Conservation (phyloP, 2,888 invertebrate genomes). For the Ephialtes manifestator region DNA sequence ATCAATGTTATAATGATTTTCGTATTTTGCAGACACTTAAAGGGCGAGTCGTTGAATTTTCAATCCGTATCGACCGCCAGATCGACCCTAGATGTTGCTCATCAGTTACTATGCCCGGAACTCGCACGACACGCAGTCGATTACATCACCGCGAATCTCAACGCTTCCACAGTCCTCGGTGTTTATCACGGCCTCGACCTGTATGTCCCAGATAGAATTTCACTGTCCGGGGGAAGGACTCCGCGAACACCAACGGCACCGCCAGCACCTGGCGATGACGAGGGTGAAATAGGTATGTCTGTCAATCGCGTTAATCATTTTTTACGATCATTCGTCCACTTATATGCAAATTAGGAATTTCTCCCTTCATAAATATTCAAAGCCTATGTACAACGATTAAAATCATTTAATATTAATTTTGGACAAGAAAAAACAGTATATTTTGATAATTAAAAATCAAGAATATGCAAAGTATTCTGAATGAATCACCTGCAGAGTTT, state of each 20-base stretch:
- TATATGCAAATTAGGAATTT: not conserved
- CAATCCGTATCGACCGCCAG: conserved; percentile 90
- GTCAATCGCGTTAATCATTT: not conserved
- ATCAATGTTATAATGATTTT: conserved; percentile 49
- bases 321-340: not conserved
- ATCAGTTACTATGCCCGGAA: conserved; percentile 91
- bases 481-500: too few species aligned
- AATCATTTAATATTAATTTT: too few species aligned
- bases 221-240: conserved; percentile 78
- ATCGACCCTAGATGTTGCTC: conserved; percentile 91
- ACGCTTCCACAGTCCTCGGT: conserved; percentile 89
- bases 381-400: too few species aligned
- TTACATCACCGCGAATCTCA: conserved; percentile 89
- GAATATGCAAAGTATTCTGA: too few species aligned
- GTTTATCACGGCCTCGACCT: conserved; percentile 88
- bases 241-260: conserved; percentile 87
- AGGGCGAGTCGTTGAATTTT: conserved; percentile 89
- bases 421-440: too few species aligned
- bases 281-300: conserved; percentile 78
- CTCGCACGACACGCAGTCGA: conserved; percentile 90
- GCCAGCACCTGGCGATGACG: conserved; percentile 83
- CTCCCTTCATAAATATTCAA: too few species aligned
- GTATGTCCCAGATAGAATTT: conserved; percentile 75
- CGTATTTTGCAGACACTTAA: conserved; percentile 87
- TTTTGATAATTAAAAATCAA: too few species aligned